These are phyloP conservation scores for Mesoclemmys tuberculata DNA, from an alignment of 2,113 vertebrate species.

Conservation along the genomic window DNA sequence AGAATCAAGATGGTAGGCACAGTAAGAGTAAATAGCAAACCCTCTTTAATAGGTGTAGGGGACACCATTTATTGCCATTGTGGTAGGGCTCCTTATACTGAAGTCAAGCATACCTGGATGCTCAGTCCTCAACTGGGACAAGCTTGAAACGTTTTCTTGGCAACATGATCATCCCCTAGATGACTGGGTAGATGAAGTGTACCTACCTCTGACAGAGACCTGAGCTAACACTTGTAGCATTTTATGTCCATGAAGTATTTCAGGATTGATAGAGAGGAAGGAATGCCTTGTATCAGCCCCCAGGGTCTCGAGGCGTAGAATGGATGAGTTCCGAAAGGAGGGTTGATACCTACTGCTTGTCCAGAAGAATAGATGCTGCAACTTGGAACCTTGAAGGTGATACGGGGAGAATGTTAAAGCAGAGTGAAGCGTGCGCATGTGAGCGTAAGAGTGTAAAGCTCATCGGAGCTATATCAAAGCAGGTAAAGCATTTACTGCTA, in stretches of 20 bases:
- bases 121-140: neutral
- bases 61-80: neutral
- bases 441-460: neutral
- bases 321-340: neutral
- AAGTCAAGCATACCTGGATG: neutral
- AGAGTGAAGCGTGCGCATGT: accelerated
- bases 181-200: neutral
- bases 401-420: neutral
- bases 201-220: neutral
- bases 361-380: neutral
- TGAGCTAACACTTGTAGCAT: accelerated
- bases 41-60: neutral
- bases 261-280: neutral
- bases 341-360: neutral
- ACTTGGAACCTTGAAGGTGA: accelerated
- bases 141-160: neutral
- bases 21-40: neutral
- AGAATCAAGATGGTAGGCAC: neutral
- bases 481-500: neutral
- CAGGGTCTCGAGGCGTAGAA: neutral
- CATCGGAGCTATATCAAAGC: neutral
- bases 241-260: neutral
- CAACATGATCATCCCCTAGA: neutral
- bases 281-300: neutral
- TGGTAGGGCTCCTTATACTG: neutral